These are phyloP conservation scores for Thomomys bottae DNA, from an alignment of 2,113 vertebrate genomes.

Conservation along the genomic window DNA sequence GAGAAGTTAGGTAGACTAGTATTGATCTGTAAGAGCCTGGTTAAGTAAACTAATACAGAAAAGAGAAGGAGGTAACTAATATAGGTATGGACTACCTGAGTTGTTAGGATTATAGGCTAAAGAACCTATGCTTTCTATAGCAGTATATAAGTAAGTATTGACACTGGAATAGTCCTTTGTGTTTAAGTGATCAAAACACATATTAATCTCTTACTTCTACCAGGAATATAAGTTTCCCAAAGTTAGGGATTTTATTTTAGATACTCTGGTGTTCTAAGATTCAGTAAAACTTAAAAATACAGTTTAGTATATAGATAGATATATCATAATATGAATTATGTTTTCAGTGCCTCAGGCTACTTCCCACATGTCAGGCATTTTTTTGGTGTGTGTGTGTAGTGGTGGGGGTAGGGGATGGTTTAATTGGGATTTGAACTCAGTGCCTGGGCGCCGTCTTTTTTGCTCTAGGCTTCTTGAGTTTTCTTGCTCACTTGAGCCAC, in stretches of 20 bases:
- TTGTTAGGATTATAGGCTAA: no score
- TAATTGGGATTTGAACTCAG: not conserved
- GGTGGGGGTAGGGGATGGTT: not conserved
- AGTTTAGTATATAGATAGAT: not conserved
- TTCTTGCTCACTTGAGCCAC: not conserved
- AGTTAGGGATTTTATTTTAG: not conserved
- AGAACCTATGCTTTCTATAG: no score
- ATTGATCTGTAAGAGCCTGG: not conserved
- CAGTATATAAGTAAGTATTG: not conserved
- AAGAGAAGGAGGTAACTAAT: not conserved
- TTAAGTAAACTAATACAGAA: not conserved
- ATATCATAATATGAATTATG: not conserved
- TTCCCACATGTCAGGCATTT: not conserved
- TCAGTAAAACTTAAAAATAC: not conserved
- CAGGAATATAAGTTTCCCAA: constrained; percentile 18
- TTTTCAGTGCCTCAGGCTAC: not conserved
- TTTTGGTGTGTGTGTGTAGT: not conserved
- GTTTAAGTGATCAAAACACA: constrained; percentile 19
- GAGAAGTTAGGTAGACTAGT: not conserved
- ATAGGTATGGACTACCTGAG: no score
- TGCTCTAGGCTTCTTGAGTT: no score
- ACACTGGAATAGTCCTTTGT: not conserved
- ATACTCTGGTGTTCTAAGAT: not conserved
- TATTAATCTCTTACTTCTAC: not conserved
- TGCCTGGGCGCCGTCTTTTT: no score